Percentiles rank a stretch among this genome's conserved stretches.
Evolutionary conservation across 2,888 invertebrate genomes (phyloP).

Genomic region (Pandemis heparana): DNA sequence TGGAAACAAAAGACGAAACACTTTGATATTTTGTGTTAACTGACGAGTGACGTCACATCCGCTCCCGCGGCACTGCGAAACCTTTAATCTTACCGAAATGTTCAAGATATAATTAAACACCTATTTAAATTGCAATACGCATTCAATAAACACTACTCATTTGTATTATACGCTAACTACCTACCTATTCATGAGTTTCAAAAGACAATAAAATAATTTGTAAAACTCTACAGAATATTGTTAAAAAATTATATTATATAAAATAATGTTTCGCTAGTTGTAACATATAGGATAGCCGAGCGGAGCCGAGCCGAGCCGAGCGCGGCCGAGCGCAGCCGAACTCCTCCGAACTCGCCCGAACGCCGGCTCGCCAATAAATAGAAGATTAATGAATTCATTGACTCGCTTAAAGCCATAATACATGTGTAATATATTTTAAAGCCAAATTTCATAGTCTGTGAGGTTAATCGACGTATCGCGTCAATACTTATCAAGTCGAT

Average conservation of each 20-base stretch:
- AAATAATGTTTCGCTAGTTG: constrained; percentile 74
- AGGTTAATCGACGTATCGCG: constrained; percentile 78
- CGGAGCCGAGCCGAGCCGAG: constrained; percentile 10
- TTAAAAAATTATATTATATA: constrained; percentile 77
- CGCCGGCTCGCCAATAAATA: constrained; percentile 66
- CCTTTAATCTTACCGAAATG: constrained; percentile 60
- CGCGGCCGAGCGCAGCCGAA: neutral
- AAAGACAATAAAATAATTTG: constrained; percentile 78
- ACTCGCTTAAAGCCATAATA: constrained; percentile 83
- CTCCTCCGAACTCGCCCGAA: constrained; percentile 8
- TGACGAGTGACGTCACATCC: constrained; percentile 16
- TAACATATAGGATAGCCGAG: constrained; percentile 63
- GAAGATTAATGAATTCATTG: constrained; percentile 77
- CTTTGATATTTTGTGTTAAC: neutral
- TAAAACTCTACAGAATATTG: constrained; percentile 81
- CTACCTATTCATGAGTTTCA: constrained; percentile 68
- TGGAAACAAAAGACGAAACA: neutral
- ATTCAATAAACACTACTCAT: constrained; percentile 66
- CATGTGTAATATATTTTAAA: constrained; percentile 84
- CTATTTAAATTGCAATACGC: constrained; percentile 71
- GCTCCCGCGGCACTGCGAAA: constrained; percentile 53
- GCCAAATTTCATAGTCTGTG: constrained; percentile 86
- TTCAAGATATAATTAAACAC: constrained; percentile 64
- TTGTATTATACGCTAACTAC: constrained; percentile 69
- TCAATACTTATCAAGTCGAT: constrained; percentile 79